A percentile compares a stretch with the other conserved stretches of the same genome.
These are phyloP conservation scores for Microdon myrmicae DNA, from an alignment of 2,888 invertebrate species.

Conservation along the genomic window DNA sequence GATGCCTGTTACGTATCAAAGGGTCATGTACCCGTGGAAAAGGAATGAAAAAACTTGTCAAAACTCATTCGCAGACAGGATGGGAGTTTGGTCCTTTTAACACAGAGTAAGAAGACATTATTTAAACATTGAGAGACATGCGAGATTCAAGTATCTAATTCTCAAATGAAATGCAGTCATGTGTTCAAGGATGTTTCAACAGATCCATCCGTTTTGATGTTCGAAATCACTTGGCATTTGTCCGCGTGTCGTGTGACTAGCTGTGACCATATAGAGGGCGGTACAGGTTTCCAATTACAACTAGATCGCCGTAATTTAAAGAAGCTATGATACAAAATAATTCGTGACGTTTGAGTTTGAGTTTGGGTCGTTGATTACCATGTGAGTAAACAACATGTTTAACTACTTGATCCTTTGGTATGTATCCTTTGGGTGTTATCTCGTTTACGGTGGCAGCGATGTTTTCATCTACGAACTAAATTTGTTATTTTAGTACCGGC, in stretches of 20 bases:
- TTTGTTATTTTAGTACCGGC: conserved; percentile 43
- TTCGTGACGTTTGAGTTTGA: conserved; percentile 34
- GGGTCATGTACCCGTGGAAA: conserved; percentile 28
- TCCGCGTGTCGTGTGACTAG: conserved; percentile 31
- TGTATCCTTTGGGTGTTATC: conserved; percentile 5
- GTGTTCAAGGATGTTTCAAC: conserved; percentile 47
- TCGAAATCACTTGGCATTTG: conserved; percentile 7
- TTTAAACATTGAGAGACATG: no score
- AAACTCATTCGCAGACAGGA: no score
- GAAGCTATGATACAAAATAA: conserved; percentile 29
- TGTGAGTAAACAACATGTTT: conserved; percentile 44
- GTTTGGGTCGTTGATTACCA: conserved; percentile 46
- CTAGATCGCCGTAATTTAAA: conserved; percentile 18
- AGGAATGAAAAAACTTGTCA: conserved; percentile 5
- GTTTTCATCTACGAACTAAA: conserved; percentile 33
- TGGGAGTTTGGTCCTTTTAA: no score
- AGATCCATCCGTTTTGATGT: conserved; percentile 26
- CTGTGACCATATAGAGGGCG: no score
- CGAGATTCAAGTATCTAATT: conserved; percentile 34
- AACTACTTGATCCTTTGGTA: conserved; percentile 15
- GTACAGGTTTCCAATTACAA: conserved; percentile 37
- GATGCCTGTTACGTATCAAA: conserved; percentile 41
- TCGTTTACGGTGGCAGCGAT: conserved; percentile 29
- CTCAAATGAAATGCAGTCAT: conserved; percentile 30
- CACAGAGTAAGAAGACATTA: no score